Percentiles rank a stretch among this genome's conserved stretches.
These are phyloP conservation scores for Trissolcus japonicus DNA, from an alignment of 2,888 invertebrate species.

Conservation along the genomic window DNA sequence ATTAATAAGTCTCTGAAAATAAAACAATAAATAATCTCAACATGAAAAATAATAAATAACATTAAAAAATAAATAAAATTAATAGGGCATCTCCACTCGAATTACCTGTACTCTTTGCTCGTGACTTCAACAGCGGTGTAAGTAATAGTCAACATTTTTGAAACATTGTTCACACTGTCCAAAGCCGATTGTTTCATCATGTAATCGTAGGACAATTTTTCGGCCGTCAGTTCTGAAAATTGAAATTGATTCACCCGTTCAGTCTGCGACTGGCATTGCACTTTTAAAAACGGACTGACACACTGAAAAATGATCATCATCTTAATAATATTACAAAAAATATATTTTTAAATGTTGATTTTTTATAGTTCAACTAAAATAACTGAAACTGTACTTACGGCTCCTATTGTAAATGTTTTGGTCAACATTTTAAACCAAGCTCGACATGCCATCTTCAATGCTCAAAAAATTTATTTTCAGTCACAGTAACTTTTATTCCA, in stretches of 20 bases:
- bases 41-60: background rate
- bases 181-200: constrained; percentile 71
- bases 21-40: background rate
- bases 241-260: constrained; percentile 53
- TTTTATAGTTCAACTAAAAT: background rate
- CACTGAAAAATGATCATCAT: constrained; percentile 1
- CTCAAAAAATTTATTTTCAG: background rate
- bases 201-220: constrained; percentile 67
- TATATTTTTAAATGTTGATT: background rate
- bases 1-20: constrained; percentile 62
- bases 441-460: constrained; percentile 15
- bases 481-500: background rate
- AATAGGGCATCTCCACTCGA: too few species aligned
- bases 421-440: constrained; percentile 8
- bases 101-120: constrained; percentile 71
- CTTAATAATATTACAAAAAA: background rate
- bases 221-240: constrained; percentile 62
- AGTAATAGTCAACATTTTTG: constrained; percentile 68
- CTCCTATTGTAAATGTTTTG: constrained; percentile 1
- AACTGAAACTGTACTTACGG: background rate
- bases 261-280: constrained; percentile 18
- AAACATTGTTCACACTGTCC: constrained; percentile 69
- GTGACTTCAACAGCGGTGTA: constrained; percentile 68
- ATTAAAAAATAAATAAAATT: background rate
- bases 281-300: constrained; percentile 9